Percentiles rank a stretch among this genome's conserved stretches.
phyloP scores from a whole-genome alignment of 1,140 invertebrate genomes.

The Eumaeus atala region DNA sequence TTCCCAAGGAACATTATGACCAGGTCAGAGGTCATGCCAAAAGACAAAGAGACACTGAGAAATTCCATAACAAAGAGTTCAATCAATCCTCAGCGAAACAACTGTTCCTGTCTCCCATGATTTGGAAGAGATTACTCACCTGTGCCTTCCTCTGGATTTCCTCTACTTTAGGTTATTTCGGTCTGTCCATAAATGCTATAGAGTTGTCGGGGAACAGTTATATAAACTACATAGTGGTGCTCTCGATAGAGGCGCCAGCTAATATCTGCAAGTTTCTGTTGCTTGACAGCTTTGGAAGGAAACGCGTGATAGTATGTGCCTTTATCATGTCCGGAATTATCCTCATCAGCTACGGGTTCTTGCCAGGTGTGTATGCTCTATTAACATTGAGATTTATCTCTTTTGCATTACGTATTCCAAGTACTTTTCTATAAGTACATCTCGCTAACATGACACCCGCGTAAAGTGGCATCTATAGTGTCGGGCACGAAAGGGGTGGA shows the following conservation, averaged over 20 bases:
- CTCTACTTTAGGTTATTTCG: conserved; percentile 83
- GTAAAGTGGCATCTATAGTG: too few relatives aligned
- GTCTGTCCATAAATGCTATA: conserved; percentile 82
- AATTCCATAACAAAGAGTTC: conserved; percentile 39
- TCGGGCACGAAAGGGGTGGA: too few relatives aligned
- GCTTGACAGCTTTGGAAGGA: conserved; percentile 79
- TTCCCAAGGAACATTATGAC: conserved; percentile 72
- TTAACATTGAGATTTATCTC: too few relatives aligned
- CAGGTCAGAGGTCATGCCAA: conserved; percentile 60
- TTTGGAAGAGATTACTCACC: conserved; percentile 78
- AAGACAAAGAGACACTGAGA: conserved; percentile 53
- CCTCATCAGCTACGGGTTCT: conserved; percentile 56
- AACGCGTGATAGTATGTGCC: conserved; percentile 74
- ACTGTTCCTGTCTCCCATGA: conserved; percentile 75
- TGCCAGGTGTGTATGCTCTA: conserved; percentile 46
- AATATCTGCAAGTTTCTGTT: conserved; percentile 78
- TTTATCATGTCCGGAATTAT: conserved; percentile 77
- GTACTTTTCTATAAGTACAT: too few relatives aligned
- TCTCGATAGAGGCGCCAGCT: conserved; percentile 76
- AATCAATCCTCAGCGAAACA: conserved; percentile 71
- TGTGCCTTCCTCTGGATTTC: conserved; percentile 82
- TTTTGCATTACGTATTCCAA: too few relatives aligned
- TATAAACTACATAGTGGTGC: conserved; percentile 75
- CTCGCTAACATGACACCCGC: too few relatives aligned
- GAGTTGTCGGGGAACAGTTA: conserved; percentile 80